Percentiles rank a stretch among this genome's conserved stretches.
Conservation (phyloP, 2,113 vertebrate genomes). For the Psilopsiagon aurifrons region DNA sequence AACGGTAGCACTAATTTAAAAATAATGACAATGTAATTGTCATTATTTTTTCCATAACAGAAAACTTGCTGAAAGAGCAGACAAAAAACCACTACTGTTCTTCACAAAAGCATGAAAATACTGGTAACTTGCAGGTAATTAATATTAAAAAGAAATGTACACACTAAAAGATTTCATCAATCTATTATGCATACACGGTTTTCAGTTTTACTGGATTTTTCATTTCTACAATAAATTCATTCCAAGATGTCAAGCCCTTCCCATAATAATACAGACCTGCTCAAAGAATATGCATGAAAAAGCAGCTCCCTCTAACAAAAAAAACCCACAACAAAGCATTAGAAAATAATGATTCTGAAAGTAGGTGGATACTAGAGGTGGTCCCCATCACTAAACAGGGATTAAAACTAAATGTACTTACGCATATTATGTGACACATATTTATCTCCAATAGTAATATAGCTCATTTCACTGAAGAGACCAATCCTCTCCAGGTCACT, state of each 20-base stretch:
- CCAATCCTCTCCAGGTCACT: slow-evolving; percentile 88
- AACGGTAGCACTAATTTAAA: not conserved
- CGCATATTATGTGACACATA: slow-evolving; percentile 72
- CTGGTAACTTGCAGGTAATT: not conserved
- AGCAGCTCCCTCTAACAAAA: not conserved
- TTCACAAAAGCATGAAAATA: not conserved
- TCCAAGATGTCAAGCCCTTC: not conserved
- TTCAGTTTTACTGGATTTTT: not conserved
- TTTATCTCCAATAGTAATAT: slow-evolving; percentile 84
- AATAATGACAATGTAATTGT: not conserved
- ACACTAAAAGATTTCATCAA: not conserved
- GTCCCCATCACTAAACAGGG: not conserved
- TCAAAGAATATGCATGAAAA: not conserved
- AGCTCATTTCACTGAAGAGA: slow-evolving; percentile 89
- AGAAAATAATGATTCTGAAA: not conserved
- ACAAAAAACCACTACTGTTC: not conserved
- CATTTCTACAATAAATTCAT: not conserved
- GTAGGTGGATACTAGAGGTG: not conserved
- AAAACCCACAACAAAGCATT: not conserved
- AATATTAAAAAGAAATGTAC: not conserved
- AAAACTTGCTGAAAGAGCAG: not conserved
- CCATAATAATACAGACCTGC: not conserved
- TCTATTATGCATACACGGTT: not conserved
- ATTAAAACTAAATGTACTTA: slow-evolving; percentile 61
- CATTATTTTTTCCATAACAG: not conserved